Conservation (phyloP, 35 echinoderm and acorn worm genomes). For the Heliocidaris erythrogramma region DNA sequence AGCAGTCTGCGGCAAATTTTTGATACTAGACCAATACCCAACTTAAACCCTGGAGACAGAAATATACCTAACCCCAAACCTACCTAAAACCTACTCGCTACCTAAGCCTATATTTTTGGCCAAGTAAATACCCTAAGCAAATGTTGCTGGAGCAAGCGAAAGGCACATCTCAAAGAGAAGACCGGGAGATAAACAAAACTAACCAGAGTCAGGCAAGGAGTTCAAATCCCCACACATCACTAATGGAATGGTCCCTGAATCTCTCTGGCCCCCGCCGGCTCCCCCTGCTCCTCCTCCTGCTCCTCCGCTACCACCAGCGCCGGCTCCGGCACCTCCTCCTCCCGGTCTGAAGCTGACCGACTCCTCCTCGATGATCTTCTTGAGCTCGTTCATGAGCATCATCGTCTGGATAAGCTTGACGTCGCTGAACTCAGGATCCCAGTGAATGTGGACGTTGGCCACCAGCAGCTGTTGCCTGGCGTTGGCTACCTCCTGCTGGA, state of each 20-base stretch:
- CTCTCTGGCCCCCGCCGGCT: not conserved
- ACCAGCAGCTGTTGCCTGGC: constrained; percentile 80
- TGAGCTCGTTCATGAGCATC: constrained; percentile 98
- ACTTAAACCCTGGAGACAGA: no score
- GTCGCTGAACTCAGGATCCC: constrained; percentile 94
- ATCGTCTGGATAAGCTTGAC: constrained; percentile 98
- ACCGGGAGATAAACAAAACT: not conserved
- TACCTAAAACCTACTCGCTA: no score
- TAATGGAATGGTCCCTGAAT: constrained; percentile 66
- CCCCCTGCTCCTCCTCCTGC: not conserved
- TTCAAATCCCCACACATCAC: constrained; percentile 96
- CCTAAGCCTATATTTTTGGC: no score
- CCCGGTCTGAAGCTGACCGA: constrained; percentile 89
- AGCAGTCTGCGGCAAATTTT: no score
- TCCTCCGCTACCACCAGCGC: constrained; percentile 31
- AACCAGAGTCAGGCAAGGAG: constrained; percentile 97
- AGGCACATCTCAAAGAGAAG: not conserved
- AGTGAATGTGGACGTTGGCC: constrained; percentile 96
- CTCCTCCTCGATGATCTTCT: constrained; percentile 89
- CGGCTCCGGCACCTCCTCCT: constrained; percentile 27
- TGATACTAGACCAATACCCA: no score
- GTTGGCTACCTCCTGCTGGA: constrained; percentile 59
- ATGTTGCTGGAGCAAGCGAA: no score
- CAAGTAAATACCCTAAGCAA: no score
- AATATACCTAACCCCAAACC: no score